Base-by-base conservation (phyloP, 2,888 invertebrate genomes). In the Suillia variegata region DNA sequence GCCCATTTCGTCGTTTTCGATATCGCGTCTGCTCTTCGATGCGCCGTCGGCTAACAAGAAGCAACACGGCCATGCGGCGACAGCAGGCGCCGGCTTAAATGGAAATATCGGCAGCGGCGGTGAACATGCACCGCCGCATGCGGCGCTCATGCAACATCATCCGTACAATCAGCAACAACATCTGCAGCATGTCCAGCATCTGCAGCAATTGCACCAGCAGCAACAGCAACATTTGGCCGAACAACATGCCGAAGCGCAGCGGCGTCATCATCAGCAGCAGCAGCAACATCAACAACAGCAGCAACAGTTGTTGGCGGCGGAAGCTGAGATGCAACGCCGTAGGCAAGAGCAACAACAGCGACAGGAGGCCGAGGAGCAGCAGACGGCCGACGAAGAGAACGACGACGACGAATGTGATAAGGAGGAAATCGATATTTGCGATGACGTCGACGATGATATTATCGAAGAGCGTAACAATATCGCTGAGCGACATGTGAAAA, bases 1-100 rank as follows among this genome's bases (percentile, higher is more conserved):
- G 74, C 80, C 86, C 79, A 79, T 81, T 65, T 73, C 79, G 15
- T 81, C 81, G 5, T 81, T 81, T 64, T 81, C 81, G 57, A 81
- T 81, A 68, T 81, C 81, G 57, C 73, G 81, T 0, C 67, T 81
- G 24, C 73, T 81, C 8, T 81, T 81, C 68, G 81, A 81, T 52
- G 78, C 76, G 2, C 80, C 79, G 22, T 60, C 59, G 58, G 68
- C 70, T 54, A 70, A 70, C 26, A 63, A 68, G 17, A 67, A 65
- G 10, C 59, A 71, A 24, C 70, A 69, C n/a, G 67, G 70, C 33
- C 67, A 69, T 54, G 69, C 71, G n/a, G 67, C 69, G 2, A 67
- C 70, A 0, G 70, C 55, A 2, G 62, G 62, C 6, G 67, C 62
- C 15, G 67, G 63, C 61, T n/a, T n/a, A n/a, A n/a, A n/a, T n/a